phyloP scores from a whole-genome alignment of 2,113 vertebrate genomes.

The Haplochromis burtoni region DNA sequence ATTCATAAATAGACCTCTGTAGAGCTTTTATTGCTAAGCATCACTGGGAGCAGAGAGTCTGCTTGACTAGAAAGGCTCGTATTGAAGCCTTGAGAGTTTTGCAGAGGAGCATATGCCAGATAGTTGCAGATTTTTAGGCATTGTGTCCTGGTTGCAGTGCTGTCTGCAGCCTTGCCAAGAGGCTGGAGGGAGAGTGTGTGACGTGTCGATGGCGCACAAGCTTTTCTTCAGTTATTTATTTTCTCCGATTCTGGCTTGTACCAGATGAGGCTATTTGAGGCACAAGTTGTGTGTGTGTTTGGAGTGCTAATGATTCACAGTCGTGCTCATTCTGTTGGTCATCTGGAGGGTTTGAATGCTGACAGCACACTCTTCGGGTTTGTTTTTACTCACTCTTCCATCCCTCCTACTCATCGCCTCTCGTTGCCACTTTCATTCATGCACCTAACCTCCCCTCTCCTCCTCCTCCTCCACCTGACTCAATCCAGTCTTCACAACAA shows the following conservation, averaged over 20 bases:
- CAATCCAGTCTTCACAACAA: not conserved
- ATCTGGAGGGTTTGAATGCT: not conserved
- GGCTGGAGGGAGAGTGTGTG: constrained; percentile 2
- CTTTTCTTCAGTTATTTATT: constrained; percentile 40
- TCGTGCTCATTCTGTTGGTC: not conserved
- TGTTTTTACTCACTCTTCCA: not conserved
- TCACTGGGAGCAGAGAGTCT: not conserved
- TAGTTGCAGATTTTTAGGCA: not conserved
- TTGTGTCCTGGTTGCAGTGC: constrained; percentile 1
- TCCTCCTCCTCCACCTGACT: not conserved
- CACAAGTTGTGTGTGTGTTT: not conserved
- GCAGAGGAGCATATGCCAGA: not conserved
- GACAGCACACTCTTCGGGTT: not conserved
- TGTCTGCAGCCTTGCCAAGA: constrained; percentile 12
- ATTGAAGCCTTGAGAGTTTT: not conserved
- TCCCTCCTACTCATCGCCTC: not conserved
- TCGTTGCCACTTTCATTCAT: not conserved
- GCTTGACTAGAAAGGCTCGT: not conserved
- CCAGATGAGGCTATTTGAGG: constrained; percentile 37
- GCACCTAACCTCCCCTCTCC: not conserved
- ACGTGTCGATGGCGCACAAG: constrained; percentile 24
- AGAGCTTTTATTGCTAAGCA: not conserved
- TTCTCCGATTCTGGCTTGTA: constrained; percentile 25
- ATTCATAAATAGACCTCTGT: not conserved
- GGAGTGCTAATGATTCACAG: not conserved